Percentiles rank a stretch among this genome's conserved stretches.
Evolutionary conservation across 2,888 invertebrate species (phyloP).

Genomic region (Meandrusa payeni): DNA sequence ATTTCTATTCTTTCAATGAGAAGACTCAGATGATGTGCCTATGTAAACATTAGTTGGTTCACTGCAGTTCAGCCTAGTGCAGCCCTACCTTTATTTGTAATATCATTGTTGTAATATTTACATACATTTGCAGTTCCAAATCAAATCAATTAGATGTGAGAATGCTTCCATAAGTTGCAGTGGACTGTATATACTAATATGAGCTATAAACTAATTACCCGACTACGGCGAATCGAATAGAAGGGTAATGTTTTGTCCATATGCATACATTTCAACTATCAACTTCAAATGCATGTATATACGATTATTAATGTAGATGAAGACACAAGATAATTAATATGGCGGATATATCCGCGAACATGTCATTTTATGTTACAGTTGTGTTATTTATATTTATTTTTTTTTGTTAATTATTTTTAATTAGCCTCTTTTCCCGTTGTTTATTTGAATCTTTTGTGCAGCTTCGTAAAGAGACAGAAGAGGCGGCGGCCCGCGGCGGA

Average conservation of each 20-base stretch:
- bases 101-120: too few species aligned
- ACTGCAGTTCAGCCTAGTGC: too few species aligned
- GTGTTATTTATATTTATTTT: neutral
- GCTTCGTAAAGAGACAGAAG: slow-evolving; percentile 69
- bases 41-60: too few species aligned
- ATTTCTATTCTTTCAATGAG: too few species aligned
- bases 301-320: neutral
- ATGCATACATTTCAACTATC: neutral
- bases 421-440: neutral
- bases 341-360: neutral
- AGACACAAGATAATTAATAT: neutral
- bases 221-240: slow-evolving; percentile 5
- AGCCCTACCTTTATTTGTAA: too few species aligned
- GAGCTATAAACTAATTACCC: slow-evolving; percentile 1
- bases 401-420: neutral
- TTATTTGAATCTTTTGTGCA: slow-evolving; percentile 29
- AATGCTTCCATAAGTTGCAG: neutral
- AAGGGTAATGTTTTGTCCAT: slow-evolving; percentile 1
- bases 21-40: too few species aligned
- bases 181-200: neutral
- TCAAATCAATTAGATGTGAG: too few species aligned
- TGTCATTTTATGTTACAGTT: neutral
- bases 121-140: slow-evolving; percentile 7
- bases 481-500: slow-evolving; percentile 40
- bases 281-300: too few species aligned